Evolutionary conservation across 2,113 vertebrate species (phyloP).

Genomic region (Rattus rattus): DNA sequence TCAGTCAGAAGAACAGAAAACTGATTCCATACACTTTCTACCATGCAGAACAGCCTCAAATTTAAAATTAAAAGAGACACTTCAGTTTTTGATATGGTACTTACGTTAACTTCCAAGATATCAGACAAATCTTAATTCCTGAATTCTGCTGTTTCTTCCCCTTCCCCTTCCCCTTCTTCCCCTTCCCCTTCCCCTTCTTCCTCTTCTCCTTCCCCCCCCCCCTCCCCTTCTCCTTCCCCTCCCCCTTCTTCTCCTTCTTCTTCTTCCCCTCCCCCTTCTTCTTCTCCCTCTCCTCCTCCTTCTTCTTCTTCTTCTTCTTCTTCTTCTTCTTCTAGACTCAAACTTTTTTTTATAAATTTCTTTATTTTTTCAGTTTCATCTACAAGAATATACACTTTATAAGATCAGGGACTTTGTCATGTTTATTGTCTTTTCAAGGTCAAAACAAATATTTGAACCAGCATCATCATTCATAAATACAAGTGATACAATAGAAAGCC

Average conservation of each 20-base stretch:
- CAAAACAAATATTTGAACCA: background rate
- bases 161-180: accelerated
- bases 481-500: background rate
- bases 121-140: background rate
- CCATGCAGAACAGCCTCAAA: background rate
- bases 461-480: background rate
- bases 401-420: background rate
- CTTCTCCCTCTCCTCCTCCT: too few species aligned
- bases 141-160: background rate
- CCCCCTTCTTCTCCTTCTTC: too few species aligned
- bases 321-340: background rate
- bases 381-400: background rate
- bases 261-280: too few species aligned
- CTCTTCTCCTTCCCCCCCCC: background rate
- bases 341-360: background rate
- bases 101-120: background rate
- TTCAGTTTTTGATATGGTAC: background rate
- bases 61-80: background rate
- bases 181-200: too few species aligned
- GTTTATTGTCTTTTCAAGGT: background rate
- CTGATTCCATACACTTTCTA: background rate
- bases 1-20: background rate
- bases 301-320: too few species aligned
- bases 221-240: accelerated
- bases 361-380: background rate